These are phyloP conservation scores for Drosophila prostipennis DNA, from an alignment of 2,888 invertebrate genomes.

Conservation along the genomic window DNA sequence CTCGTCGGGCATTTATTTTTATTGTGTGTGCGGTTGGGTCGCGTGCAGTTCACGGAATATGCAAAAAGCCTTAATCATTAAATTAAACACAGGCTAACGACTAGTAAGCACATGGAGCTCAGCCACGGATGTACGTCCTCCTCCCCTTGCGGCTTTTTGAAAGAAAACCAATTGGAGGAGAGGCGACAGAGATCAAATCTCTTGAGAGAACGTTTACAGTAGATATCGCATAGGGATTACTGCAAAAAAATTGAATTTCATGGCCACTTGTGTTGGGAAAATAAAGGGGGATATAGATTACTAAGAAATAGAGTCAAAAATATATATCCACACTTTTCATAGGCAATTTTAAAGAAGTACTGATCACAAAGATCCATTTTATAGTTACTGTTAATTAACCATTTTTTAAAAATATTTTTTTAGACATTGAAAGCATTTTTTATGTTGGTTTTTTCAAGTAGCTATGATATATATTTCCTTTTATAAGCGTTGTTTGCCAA, in stretches of 20 bases:
- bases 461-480: too few species aligned
- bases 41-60: slow-evolving; percentile 37
- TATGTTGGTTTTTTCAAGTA: too few species aligned
- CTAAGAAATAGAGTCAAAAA: neutral
- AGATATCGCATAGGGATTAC: neutral
- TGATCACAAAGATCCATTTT: too few species aligned
- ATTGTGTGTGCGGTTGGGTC: slow-evolving; percentile 39
- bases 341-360: too few species aligned
- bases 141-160: slow-evolving; percentile 28
- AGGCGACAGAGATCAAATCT: slow-evolving; percentile 40
- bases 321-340: neutral
- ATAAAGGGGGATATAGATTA: neutral
- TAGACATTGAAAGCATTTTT: too few species aligned
- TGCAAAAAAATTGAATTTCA: neutral
- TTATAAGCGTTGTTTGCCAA: too few species aligned
- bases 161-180: slow-evolving; percentile 33
- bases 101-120: slow-evolving; percentile 34
- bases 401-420: too few species aligned
- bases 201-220: slow-evolving; percentile 27
- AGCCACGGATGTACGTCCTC: slow-evolving; percentile 3
- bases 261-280: neutral
- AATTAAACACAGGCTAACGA: slow-evolving; percentile 48
- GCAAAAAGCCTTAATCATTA: slow-evolving; percentile 39
- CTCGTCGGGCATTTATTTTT: slow-evolving; percentile 7
- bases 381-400: too few species aligned